Evolutionary conservation across 2,797 vertebrate species (phyloP).

Genomic region (Semotilus atromaculatus): DNA sequence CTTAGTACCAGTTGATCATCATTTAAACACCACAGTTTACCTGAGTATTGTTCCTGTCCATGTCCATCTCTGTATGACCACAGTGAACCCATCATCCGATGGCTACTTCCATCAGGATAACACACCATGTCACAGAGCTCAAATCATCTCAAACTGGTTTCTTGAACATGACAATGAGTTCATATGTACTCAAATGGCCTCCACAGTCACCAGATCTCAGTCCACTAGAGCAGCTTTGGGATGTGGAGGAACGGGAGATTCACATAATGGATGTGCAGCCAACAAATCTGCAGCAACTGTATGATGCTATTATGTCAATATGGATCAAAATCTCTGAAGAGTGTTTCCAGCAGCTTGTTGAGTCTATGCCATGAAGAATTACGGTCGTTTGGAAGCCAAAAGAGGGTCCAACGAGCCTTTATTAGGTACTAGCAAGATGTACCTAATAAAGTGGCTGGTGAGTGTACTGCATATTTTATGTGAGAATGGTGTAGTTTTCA

Average conservation of each 20-base stretch:
- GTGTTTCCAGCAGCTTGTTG: neutral
- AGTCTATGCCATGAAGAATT: neutral
- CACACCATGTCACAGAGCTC: constrained; percentile 27
- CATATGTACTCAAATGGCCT: neutral
- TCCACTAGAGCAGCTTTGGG: neutral
- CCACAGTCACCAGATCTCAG: neutral
- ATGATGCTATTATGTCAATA: neutral
- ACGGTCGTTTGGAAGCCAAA: neutral
- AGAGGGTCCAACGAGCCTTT: neutral
- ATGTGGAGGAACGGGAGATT: neutral
- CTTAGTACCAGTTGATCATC: neutral
- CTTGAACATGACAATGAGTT: constrained; percentile 8
- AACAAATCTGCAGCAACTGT: neutral
- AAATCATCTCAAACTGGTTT: constrained; percentile 27
- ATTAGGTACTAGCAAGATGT: neutral
- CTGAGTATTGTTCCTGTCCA: neutral
- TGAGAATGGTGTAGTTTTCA: neutral
- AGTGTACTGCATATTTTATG: neutral
- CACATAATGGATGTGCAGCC: neutral
- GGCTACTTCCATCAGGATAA: constrained; percentile 38
- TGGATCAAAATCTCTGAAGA: neutral
- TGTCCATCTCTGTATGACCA: neutral
- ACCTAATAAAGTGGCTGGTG: neutral
- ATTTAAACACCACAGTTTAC: no score
- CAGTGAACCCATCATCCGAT: neutral